Conservation (phyloP, 2,888 invertebrate genomes). For the Neoscelio sp. region DNA sequence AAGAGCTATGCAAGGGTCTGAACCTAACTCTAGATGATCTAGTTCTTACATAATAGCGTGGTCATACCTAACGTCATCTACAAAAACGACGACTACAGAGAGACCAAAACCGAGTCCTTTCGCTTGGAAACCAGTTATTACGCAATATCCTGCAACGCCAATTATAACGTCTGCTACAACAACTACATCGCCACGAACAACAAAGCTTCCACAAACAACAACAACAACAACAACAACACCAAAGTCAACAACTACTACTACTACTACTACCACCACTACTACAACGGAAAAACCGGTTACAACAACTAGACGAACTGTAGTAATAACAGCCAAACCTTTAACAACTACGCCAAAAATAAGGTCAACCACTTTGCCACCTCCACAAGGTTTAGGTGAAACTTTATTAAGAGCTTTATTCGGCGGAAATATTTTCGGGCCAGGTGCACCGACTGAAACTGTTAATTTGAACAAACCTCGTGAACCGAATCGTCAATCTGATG, state of each 20-base stretch:
- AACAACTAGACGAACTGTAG: conserved; percentile 54
- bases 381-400: conserved; percentile 76
- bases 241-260: conserved; percentile 46
- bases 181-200: conserved; percentile 65
- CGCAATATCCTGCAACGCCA: conserved; percentile 23
- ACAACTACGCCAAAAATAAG: conserved; percentile 66
- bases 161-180: conserved; percentile 40
- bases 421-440: conserved; percentile 72
- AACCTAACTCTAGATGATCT: conserved; percentile 16
- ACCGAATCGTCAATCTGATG: conserved; percentile 16
- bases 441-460: conserved; percentile 54
- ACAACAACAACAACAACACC: conserved; percentile 65
- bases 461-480: conserved; percentile 13
- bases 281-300: conserved; percentile 59
- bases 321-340: conserved; percentile 65
- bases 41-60: conserved; percentile 55
- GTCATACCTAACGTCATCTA: conserved; percentile 72
- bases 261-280: conserved; percentile 60
- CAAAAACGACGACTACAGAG: conserved; percentile 72
- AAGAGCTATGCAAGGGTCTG: conserved; percentile 77
- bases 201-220: too few relatives aligned
- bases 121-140: conserved; percentile 66
- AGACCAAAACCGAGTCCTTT: conserved; percentile 59
- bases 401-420: conserved; percentile 78
- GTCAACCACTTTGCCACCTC: conserved; percentile 76